Evolutionary conservation across 1,140 invertebrate genomes (phyloP), one percentile per base, ranked within the genome.

Genomic region (Babylonia areolata): DNA sequence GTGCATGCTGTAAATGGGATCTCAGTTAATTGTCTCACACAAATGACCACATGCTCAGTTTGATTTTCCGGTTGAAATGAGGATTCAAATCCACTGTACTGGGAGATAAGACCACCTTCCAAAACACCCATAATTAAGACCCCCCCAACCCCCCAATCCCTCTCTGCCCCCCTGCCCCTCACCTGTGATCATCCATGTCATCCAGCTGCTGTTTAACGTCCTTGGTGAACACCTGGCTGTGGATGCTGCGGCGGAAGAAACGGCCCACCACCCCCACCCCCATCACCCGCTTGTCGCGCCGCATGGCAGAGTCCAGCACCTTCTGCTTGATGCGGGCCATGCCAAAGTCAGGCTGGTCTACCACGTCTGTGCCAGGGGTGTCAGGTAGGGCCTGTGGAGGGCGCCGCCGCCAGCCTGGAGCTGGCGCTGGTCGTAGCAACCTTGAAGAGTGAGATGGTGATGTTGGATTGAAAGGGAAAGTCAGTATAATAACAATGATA

Each of bases 171-270:
- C n/a, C n/a, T n/a, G n/a, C 23, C 51, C 78, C 83, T 75, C 85
- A 95, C 95, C 94, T 96, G 94, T 99, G 97, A 95, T 99, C 98
- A 91, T 98, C 97, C 91, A 99, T 95, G 92, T 98, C 97, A 92
- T 99, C 97, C 87, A 99, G 93, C 93, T 98, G 97, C 84, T 96
- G 95, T 85, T 95, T 96, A 3, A 97, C 96, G 15, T 96, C 95
- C 69, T 85, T 89, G 69, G 97, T 95, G 35, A 94, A 89, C 82
- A 92, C 88, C 54, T 93, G 93, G 88, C 92, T 93, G 12, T 91
- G 88, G 69, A 94, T 92, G 79, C 91, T 94, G 86, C 95, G 97
- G 96, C 97, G 96, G 90, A 97, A 97, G 89, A 97, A 95, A 91
- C 96, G 95, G 54, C 97, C 97, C 77, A 97, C 96, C 89, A 97